These are phyloP conservation scores for Heliconius hewitsoni DNA, from an alignment of 1,140 invertebrate genomes.

Conservation along the genomic window DNA sequence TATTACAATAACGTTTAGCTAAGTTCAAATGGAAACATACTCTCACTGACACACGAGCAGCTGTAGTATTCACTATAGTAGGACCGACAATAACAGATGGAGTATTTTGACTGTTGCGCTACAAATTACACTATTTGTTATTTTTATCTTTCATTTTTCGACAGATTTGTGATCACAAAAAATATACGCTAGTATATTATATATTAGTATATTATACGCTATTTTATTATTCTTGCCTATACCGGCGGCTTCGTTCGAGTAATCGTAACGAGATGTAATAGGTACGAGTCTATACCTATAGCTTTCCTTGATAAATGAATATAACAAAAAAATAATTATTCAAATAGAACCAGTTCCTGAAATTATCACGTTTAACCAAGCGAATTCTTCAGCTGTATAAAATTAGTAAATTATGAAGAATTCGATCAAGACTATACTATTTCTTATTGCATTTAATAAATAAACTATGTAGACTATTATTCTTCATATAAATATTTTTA, in stretches of 20 bases:
- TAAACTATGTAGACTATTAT: neutral
- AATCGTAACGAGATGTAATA: neutral
- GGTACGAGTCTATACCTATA: too few species aligned
- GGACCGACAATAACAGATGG: neutral
- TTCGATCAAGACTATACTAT: too few species aligned
- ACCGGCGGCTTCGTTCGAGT: neutral
- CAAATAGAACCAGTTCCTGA: too few species aligned
- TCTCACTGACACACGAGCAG: neutral
- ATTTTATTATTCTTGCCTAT: neutral
- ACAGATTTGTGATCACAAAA: neutral
- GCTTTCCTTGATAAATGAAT: neutral
- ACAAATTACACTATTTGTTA: neutral
- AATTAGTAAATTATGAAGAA: too few species aligned
- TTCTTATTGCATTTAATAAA: too few species aligned
- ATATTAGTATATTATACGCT: too few species aligned
- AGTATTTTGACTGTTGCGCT: neutral
- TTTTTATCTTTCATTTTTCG: neutral
- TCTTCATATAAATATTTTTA: neutral
- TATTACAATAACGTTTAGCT: neutral
- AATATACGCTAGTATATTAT: too few species aligned
- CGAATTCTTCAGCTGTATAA: too few species aligned
- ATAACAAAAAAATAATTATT: neutral
- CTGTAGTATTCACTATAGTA: neutral
- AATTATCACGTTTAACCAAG: too few species aligned
- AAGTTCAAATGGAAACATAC: neutral